A percentile compares a stretch with the other conserved stretches of the same genome.
phyloP scores from a whole-genome alignment of 2,113 vertebrate species.

The Cynopterus brachyotis region DNA sequence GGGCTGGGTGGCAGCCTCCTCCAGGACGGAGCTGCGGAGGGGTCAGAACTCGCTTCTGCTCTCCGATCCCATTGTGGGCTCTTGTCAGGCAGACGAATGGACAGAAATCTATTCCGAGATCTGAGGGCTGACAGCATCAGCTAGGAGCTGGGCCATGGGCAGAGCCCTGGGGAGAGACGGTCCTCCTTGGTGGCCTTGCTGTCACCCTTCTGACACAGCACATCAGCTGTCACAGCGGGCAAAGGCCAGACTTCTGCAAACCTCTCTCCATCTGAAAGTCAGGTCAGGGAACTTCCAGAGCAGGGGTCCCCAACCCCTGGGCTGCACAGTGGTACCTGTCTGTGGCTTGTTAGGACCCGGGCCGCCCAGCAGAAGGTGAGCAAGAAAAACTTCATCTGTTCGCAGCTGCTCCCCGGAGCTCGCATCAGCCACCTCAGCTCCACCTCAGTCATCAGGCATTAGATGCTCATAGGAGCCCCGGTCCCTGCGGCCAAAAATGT shows the following conservation, averaged over 20 bases:
- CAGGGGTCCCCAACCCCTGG: too few species aligned
- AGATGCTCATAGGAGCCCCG: too few species aligned
- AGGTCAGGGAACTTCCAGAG: not conserved
- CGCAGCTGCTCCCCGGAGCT: too few species aligned
- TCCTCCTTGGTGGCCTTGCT: accelerated
- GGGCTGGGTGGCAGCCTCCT: accelerated
- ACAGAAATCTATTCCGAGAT: not conserved
- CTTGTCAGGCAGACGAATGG: not conserved
- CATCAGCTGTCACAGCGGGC: not conserved
- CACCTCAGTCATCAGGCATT: too few species aligned
- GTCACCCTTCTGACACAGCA: not conserved
- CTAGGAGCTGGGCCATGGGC: not conserved
- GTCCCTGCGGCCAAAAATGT: too few species aligned
- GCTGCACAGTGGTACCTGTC: too few species aligned
- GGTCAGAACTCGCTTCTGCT: not conserved
- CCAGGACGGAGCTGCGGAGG: accelerated
- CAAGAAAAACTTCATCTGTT: too few species aligned
- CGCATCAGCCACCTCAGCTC: too few species aligned
- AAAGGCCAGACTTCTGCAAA: not conserved
- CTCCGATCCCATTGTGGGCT: not conserved
- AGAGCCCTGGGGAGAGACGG: not conserved
- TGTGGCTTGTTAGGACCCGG: too few species aligned
- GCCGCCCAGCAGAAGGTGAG: too few species aligned
- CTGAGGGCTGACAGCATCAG: not conserved
- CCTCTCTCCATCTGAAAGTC: not conserved